Evolutionary conservation across 2,888 invertebrate genomes (phyloP).

Genomic region (Tinea trinotella): DNA sequence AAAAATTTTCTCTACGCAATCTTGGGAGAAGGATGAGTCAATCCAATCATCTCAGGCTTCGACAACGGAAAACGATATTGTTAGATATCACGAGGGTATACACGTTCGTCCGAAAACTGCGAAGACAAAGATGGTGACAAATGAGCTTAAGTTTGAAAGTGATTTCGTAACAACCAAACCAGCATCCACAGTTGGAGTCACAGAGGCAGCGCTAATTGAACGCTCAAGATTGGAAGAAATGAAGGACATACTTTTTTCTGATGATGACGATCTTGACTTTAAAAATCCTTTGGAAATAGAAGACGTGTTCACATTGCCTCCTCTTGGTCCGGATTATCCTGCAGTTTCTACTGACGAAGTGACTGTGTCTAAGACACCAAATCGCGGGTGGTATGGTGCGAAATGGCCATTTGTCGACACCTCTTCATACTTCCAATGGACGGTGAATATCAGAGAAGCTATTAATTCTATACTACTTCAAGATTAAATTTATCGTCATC

Average conservation of each 20-base stretch:
- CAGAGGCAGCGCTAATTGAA: slow-evolving; percentile 40
- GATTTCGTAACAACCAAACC: slow-evolving; percentile 46
- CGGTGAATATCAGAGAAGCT: slow-evolving; percentile 72
- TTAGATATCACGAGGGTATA: background rate
- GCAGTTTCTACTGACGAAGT: slow-evolving; percentile 47
- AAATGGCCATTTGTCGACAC: slow-evolving; percentile 78
- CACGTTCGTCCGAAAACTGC: slow-evolving; percentile 15
- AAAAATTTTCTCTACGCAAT: background rate
- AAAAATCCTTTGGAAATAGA: slow-evolving; percentile 61
- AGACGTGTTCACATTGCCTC: slow-evolving; percentile 59
- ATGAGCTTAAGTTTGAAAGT: background rate
- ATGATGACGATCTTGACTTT: slow-evolving; percentile 61
- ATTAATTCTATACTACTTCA: background rate
- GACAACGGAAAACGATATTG: slow-evolving; percentile 32
- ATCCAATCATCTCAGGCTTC: no score
- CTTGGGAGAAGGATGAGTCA: no score
- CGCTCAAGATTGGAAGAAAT: slow-evolving; percentile 48
- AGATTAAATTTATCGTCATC: background rate
- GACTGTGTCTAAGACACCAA: slow-evolving; percentile 51
- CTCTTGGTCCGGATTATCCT: slow-evolving; percentile 45
- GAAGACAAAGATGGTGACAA: background rate
- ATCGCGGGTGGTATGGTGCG: slow-evolving; percentile 72
- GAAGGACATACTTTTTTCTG: slow-evolving; percentile 56
- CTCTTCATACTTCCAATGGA: slow-evolving; percentile 78
- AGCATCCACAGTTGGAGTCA: slow-evolving; percentile 36